Percentiles rank a stretch among this genome's conserved stretches.
These are phyloP conservation scores for Coracopsis vasa DNA, from an alignment of 2,113 vertebrate species.

Conservation along the genomic window DNA sequence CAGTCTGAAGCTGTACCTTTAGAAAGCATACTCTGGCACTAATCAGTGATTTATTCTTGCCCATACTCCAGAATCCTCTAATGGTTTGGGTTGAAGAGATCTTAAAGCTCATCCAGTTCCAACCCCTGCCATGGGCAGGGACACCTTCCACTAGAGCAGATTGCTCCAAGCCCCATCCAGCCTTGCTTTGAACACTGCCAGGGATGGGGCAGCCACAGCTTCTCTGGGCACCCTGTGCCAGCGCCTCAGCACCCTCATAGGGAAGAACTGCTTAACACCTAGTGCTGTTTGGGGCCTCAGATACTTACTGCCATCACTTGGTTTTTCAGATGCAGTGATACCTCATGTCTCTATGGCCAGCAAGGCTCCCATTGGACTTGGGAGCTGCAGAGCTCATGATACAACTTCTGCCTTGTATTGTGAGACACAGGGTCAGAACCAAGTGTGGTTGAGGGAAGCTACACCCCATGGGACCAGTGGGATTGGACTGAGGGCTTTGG, in stretches of 20 bases:
- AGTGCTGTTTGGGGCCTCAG: background rate
- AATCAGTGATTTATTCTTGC: background rate
- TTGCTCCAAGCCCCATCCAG: background rate
- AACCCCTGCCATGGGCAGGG: background rate
- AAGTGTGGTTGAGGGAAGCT: background rate
- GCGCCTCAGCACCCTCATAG: no score
- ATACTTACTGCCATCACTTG: background rate
- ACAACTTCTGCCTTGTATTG: background rate
- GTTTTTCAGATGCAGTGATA: background rate
- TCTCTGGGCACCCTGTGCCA: no score
- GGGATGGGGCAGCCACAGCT: no score
- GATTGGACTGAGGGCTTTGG: background rate
- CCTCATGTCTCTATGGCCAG: background rate
- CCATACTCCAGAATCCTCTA: background rate
- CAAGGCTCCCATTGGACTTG: background rate
- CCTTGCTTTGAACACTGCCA: background rate
- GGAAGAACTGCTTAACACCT: background rate
- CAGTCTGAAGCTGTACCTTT: background rate
- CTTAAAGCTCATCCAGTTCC: background rate
- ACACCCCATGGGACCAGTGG: accelerated
- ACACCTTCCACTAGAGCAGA: background rate
- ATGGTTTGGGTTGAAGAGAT: background rate
- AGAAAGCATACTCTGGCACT: background rate
- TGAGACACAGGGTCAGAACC: accelerated
- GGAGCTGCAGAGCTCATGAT: background rate